These are phyloP conservation scores for Phthorimaea operculella DNA, from an alignment of 1,140 invertebrate genomes.

Conservation along the genomic window DNA sequence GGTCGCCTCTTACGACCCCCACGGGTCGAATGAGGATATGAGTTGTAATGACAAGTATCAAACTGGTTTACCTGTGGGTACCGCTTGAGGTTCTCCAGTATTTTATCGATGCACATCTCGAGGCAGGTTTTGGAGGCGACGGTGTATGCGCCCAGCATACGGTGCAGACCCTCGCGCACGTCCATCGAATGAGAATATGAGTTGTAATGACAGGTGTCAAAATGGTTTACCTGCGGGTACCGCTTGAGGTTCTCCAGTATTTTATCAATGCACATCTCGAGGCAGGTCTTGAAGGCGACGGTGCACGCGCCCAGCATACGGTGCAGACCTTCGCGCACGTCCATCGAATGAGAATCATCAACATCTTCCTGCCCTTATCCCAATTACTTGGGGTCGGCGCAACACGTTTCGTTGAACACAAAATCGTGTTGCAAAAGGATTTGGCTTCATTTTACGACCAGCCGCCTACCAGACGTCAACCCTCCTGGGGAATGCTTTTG, in stretches of 20 bases:
- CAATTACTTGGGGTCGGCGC: too few relatives aligned
- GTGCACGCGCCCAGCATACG: slow-evolving; percentile 87
- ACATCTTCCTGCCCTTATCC: too few relatives aligned
- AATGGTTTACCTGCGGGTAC: slow-evolving; percentile 80
- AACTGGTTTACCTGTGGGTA: slow-evolving; percentile 80
- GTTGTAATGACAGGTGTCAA: too few relatives aligned
- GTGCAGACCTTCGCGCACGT: slow-evolving; percentile 94
- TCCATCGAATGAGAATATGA: slow-evolving; percentile 92
- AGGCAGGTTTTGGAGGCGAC: slow-evolving; percentile 93
- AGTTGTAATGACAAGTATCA: too few relatives aligned
- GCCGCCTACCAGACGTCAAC: too few relatives aligned
- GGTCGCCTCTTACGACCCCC: too few relatives aligned
- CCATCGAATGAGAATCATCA: slow-evolving; percentile 91
- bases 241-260: slow-evolving; percentile 92
- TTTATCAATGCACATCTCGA: slow-evolving; percentile 91
- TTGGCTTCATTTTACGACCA: too few relatives aligned
- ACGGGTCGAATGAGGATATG: too few relatives aligned
- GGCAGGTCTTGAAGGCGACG: slow-evolving; percentile 90
- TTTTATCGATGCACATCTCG: slow-evolving; percentile 89
- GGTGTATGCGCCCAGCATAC: slow-evolving; percentile 86
- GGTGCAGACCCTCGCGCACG: slow-evolving; percentile 93
- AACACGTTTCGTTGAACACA: too few relatives aligned
- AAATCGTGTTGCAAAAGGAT: too few relatives aligned
- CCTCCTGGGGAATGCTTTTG: too few relatives aligned
- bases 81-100: slow-evolving; percentile 92